phyloP scores from a whole-genome alignment of 2,113 vertebrate species.

The Podarcis raffonei region DNA sequence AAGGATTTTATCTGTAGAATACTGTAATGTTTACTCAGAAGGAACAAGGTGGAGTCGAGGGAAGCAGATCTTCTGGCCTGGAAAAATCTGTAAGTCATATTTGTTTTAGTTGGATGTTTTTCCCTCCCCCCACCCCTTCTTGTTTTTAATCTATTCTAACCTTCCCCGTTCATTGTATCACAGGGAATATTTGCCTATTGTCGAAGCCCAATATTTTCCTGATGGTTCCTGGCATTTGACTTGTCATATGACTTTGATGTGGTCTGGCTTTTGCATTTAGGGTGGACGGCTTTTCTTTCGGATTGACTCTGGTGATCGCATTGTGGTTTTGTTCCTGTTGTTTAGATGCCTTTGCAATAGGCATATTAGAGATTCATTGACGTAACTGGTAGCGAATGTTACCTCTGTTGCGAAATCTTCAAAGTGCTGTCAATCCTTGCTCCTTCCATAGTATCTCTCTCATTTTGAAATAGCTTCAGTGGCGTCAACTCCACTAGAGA shows the following conservation, averaged over 20 bases:
- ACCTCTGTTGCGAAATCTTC: slow-evolving; percentile 7
- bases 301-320: background rate
- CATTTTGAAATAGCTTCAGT: background rate
- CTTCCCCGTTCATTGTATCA: slow-evolving; percentile 37
- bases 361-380: background rate
- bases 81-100: slow-evolving; percentile 53
- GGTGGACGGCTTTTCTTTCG: slow-evolving; percentile 8
- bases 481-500: background rate
- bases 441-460: background rate
- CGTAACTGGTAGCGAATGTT: slow-evolving; percentile 16
- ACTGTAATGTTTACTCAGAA: background rate
- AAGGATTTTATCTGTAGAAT: background rate
- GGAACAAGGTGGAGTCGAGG: slow-evolving; percentile 30
- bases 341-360: slow-evolving; percentile 27
- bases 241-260: slow-evolving; percentile 59
- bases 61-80: slow-evolving; percentile 40
- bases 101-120: slow-evolving; percentile 4
- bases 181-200: slow-evolving; percentile 21
- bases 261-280: slow-evolving; percentile 13
- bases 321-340: slow-evolving; percentile 1
- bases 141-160: background rate
- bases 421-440: background rate
- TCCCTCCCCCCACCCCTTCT: background rate
- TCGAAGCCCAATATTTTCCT: slow-evolving; percentile 37
- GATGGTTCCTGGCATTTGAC: slow-evolving; percentile 41